Base-by-base conservation (phyloP, 2,888 invertebrate genomes). In the Cantharis rustica region DNA sequence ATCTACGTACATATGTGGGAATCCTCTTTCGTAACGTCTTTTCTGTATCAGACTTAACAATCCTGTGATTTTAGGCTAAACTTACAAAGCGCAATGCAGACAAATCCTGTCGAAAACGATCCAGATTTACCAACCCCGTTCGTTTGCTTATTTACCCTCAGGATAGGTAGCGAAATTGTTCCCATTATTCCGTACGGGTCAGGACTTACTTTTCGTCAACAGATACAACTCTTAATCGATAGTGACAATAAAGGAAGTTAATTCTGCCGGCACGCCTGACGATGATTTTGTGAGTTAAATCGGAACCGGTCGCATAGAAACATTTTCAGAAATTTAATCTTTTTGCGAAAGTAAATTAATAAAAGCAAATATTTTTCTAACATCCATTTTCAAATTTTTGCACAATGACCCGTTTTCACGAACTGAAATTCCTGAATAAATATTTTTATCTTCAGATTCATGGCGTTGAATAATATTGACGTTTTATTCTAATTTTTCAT, bases 81-180 rank as follows among this genome's bases (percentile, higher is more conserved):
- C 64, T 66, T 17, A 16, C 17, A 23, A 62, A 13, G 71, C 16
- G 47, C 31, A 26, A 23, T 61, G 72, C 72, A 64, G 61, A 68
- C 47, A 73, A 73, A 69, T 69, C 73, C 73, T 61, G 26, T 26
- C 27, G 73, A 73, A 73, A 73, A 62, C 73, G 73, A 73, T 73
- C 69, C 73, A 69, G 69, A 72, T 72, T 72, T 47, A 47, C 61
- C 16, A 61, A 47, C n/a, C 64, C 31, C 26, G n/a, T 26, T 15
- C 61, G 69, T 27, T 66, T 74, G 74, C 47, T 47, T 47, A 47
- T 74, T 74, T 74, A 69, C 74, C 74, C 74, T 70, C 69, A 74
- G 69, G 69, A 31, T 74, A 31, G 69, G 74, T 66, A 73, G 27
- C 69, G 27, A 63, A 74, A 20, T 64, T 31, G 31, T 26, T 69